Conservation (phyloP, 2,113 vertebrate species). For the Semnornis frantzii region DNA sequence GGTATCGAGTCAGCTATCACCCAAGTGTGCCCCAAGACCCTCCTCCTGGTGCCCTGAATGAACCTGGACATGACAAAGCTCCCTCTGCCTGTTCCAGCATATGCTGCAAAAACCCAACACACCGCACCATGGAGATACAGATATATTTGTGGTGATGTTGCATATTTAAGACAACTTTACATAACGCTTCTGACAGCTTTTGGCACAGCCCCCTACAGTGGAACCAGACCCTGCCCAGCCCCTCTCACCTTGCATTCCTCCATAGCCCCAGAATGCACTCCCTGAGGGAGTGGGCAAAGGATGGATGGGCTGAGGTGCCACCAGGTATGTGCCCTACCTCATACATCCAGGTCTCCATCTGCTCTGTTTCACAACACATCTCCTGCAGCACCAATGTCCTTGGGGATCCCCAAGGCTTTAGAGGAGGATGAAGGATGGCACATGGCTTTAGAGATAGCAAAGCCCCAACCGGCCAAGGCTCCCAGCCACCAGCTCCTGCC, state of each 20-base stretch:
- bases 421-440: not conserved
- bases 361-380: accelerated
- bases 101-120: not conserved
- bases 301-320: not conserved
- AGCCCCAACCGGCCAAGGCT: not conserved
- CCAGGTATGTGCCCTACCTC: not conserved
- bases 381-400: not conserved
- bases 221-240: not conserved
- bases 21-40: not conserved
- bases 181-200: slow-evolving; percentile 40
- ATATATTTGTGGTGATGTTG: slow-evolving; percentile 62
- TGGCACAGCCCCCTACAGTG: not conserved
- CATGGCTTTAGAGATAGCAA: not conserved
- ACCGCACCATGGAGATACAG: not conserved
- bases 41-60: accelerated
- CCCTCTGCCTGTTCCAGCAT: not conserved
- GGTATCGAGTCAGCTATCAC: not conserved
- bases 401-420: accelerated
- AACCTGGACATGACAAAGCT: not conserved
- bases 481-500: not conserved
- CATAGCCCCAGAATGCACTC: not conserved
- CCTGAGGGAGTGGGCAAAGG: not conserved
- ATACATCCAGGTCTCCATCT: not conserved
- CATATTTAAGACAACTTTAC: slow-evolving; percentile 72
- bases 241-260: not conserved